phyloP scores from a whole-genome alignment of 2,113 vertebrate genomes.

The Oreotrochilus melanogaster region DNA sequence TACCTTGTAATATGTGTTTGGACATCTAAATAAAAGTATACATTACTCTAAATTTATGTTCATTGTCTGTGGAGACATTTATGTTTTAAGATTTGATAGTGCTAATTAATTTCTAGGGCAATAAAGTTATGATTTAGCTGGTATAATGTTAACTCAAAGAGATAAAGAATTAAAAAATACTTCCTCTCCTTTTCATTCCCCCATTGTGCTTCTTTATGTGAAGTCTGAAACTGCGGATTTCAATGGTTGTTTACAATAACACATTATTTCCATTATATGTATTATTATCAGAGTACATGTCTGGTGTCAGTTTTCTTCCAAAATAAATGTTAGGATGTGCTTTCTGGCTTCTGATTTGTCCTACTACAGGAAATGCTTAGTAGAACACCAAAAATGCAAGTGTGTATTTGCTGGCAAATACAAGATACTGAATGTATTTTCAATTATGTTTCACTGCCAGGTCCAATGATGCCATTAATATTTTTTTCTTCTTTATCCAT shows the following conservation, averaged over 20 bases:
- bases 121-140: neutral
- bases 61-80: neutral
- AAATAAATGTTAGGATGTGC: neutral
- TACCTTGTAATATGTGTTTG: neutral
- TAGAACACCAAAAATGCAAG: neutral
- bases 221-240: neutral
- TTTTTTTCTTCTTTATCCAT: neutral
- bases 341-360: neutral
- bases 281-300: neutral
- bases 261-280: rapidly evolving
- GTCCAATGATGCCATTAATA: neutral
- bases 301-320: neutral
- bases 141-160: neutral
- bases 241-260: neutral
- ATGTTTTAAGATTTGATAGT: neutral
- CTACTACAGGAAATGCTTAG: neutral
- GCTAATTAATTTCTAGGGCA: neutral
- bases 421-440: neutral
- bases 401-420: neutral
- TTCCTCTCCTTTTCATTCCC: neutral
- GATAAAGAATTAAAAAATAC: neutral
- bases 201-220: neutral
- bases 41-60: neutral
- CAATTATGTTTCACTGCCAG: neutral
- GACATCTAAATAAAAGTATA: neutral